phyloP scores from a whole-genome alignment of 2,888 invertebrate genomes.

The Trissolcus japonicus region DNA sequence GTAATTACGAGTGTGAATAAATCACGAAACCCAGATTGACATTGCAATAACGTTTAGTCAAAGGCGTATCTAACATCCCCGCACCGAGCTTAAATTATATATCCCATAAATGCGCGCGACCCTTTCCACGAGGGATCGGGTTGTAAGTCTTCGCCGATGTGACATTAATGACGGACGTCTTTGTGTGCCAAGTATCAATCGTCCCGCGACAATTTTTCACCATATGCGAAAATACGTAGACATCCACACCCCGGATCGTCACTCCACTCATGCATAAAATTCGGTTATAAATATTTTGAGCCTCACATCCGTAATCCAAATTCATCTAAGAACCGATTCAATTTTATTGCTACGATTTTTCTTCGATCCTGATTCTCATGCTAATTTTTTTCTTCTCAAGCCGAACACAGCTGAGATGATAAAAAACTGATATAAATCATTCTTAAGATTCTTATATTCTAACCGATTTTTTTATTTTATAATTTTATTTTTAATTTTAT shows the following conservation, averaged over 20 bases:
- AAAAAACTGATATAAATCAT: not conserved
- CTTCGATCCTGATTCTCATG: too few species aligned
- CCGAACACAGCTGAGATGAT: not conserved
- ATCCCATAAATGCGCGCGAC: conserved; percentile 3
- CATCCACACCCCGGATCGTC: conserved; percentile 3
- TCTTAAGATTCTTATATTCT: too few species aligned
- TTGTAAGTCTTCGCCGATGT: conserved; percentile 24
- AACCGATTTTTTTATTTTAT: conserved; percentile 2
- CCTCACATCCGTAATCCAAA: not conserved
- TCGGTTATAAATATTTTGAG: conserved; percentile 33
- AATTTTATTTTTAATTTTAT: too few species aligned
- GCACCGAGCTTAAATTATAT: conserved; percentile 6
- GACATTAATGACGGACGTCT: conserved; percentile 26
- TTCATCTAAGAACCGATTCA: not conserved
- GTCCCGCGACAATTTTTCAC: conserved; percentile 18
- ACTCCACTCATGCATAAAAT: conserved; percentile 24
- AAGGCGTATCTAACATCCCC: not conserved
- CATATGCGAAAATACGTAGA: conserved; percentile 23
- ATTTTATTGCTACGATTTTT: not conserved
- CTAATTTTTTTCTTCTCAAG: not conserved
- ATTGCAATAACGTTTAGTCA: too few species aligned
- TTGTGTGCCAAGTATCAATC: conserved; percentile 27
- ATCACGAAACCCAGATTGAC: not conserved
- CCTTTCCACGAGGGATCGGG: conserved; percentile 23
- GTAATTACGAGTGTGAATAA: conserved; percentile 13